Percentiles rank a stretch among this genome's conserved stretches.
These are phyloP conservation scores for Okamejei kenojei DNA, from an alignment of 2,797 vertebrate genomes.

Conservation along the genomic window DNA sequence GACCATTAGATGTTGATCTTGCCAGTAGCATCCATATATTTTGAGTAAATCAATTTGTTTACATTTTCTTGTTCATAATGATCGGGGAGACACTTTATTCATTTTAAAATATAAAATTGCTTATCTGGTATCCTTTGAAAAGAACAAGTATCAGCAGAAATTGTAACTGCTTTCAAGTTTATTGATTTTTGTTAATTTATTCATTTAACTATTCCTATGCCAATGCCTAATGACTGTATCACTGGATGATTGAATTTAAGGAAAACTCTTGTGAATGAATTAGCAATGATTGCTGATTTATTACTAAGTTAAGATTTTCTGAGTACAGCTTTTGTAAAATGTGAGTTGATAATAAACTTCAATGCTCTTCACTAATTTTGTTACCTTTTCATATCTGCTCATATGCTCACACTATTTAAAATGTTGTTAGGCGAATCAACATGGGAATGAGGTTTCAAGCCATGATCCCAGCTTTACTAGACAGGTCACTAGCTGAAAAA, in stretches of 20 bases:
- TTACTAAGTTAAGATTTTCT: neutral
- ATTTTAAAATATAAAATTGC: neutral
- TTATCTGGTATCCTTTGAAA: neutral
- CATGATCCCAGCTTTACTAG: constrained; percentile 67
- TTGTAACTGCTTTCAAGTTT: neutral
- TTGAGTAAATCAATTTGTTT: no score
- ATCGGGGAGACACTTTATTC: neutral
- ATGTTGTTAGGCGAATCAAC: constrained; percentile 71
- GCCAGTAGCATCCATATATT: no score
- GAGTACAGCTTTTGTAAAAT: neutral
- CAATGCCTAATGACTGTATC: neutral
- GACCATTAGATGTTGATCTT: no score
- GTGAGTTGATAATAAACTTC: neutral
- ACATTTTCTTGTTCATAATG: no score
- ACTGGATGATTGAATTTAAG: no score
- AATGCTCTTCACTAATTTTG: neutral
- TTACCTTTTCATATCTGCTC: neutral
- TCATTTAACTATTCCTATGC: neutral
- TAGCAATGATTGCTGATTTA: neutral
- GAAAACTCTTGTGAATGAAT: neutral
- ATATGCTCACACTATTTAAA: neutral
- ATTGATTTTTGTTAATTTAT: neutral
- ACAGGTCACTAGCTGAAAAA: constrained; percentile 48
- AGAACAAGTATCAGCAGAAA: neutral
- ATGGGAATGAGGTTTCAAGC: constrained; percentile 79